A percentile compares a stretch with the other conserved stretches of the same genome.
These are phyloP conservation scores for Hirtodrosophila trivittata DNA, from an alignment of 2,888 invertebrate genomes.

Conservation along the genomic window DNA sequence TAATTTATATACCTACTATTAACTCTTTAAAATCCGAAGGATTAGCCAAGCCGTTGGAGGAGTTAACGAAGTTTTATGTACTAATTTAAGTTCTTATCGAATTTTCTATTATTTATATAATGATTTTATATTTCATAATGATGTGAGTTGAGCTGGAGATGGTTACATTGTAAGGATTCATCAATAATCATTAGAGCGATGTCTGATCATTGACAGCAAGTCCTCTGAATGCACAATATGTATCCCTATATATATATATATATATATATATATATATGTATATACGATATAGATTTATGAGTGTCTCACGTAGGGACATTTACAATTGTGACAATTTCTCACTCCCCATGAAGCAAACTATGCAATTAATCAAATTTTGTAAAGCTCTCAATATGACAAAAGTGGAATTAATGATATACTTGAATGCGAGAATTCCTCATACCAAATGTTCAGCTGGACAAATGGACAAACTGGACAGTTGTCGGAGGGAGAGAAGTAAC, in stretches of 20 bases:
- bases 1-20: too few species aligned
- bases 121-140: too few species aligned
- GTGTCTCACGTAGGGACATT: constrained; percentile 37
- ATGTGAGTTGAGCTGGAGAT: too few species aligned
- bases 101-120: too few species aligned
- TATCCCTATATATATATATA: constrained; percentile 1
- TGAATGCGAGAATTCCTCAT: constrained; percentile 22
- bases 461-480: constrained; percentile 1
- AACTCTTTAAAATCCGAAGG: too few species aligned
- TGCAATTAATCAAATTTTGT: constrained; percentile 67
- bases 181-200: constrained; percentile 33
- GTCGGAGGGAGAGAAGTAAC: neutral
- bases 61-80: too few species aligned
- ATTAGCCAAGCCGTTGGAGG: too few species aligned
- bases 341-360: constrained; percentile 58
- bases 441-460: constrained; percentile 4
- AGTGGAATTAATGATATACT: constrained; percentile 72
- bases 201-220: constrained; percentile 39
- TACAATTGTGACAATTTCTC: constrained; percentile 69
- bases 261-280: neutral
- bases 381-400: constrained; percentile 75
- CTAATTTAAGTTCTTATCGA: too few species aligned
- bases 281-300: neutral
- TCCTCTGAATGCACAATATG: constrained; percentile 17
- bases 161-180: constrained; percentile 25